Evolutionary conservation across 1,140 invertebrate species (phyloP).

Genomic region (Heterodera schachtii): DNA sequence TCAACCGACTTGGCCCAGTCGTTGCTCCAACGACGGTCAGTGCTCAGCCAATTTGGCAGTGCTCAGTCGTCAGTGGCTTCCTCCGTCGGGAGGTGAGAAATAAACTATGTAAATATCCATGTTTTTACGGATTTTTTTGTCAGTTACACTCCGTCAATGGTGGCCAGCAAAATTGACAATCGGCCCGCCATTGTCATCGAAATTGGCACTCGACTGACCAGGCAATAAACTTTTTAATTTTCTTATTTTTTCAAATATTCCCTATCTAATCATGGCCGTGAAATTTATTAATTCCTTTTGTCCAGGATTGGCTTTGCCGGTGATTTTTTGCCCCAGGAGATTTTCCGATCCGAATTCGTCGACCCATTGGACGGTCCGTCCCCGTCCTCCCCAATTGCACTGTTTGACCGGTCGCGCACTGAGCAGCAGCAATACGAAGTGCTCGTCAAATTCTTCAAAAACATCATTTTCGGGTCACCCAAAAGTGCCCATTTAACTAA

Average conservation of each 20-base stretch:
- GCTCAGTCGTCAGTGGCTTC: background rate
- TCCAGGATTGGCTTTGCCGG: constrained; percentile 45
- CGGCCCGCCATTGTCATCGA: constrained; percentile 40
- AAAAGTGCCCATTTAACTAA: background rate
- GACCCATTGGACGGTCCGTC: constrained; percentile 36
- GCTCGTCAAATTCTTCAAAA: constrained; percentile 38
- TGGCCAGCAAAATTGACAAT: constrained; percentile 43
- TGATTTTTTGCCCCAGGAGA: constrained; percentile 36
- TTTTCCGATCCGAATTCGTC: constrained; percentile 39
- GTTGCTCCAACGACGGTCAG: background rate
- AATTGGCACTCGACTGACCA: constrained; percentile 48
- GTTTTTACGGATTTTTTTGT: too few relatives aligned
- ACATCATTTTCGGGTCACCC: constrained; percentile 45
- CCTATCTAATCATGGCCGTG: too few relatives aligned
- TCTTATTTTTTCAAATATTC: too few relatives aligned
- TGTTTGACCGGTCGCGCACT: constrained; percentile 19
- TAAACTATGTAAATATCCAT: too few relatives aligned
- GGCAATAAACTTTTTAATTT: too few relatives aligned
- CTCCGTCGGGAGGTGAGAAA: background rate
- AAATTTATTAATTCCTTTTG: too few relatives aligned
- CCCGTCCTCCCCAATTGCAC: background rate
- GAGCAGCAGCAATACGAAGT: constrained; percentile 42
- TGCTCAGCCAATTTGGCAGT: constrained; percentile 7
- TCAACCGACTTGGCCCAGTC: constrained; percentile 6
- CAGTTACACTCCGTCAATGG: too few relatives aligned